These are phyloP conservation scores for Megalops atlanticus DNA, from an alignment of 2,113 vertebrate genomes.

Conservation along the genomic window DNA sequence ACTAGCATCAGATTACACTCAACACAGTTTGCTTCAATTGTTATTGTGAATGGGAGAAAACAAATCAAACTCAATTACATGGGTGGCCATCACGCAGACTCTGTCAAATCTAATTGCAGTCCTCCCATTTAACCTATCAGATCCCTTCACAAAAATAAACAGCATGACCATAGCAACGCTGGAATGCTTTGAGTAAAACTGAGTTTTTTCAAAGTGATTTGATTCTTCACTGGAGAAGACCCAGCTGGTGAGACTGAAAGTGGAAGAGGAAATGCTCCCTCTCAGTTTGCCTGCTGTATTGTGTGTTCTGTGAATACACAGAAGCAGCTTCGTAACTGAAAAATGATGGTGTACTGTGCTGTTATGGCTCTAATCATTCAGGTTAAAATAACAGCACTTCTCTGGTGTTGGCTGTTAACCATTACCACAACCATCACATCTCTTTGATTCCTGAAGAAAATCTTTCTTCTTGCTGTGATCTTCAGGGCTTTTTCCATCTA, in stretches of 20 bases:
- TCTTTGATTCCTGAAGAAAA: too few species aligned
- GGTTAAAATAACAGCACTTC: too few species aligned
- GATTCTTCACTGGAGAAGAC: not conserved
- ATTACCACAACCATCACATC: too few species aligned
- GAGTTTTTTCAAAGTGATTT: not conserved
- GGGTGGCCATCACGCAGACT: not conserved
- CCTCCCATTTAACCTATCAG: not conserved
- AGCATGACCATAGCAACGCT: not conserved
- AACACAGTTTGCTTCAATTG: constrained; percentile 17
- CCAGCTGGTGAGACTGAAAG: not conserved
- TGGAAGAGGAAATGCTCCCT: not conserved
- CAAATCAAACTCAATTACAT: constrained; percentile 16
- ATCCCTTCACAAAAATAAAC: not conserved
- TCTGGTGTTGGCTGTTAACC: too few species aligned
- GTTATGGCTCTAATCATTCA: too few species aligned
- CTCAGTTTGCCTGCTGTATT: too few species aligned
- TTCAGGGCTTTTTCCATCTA: too few species aligned
- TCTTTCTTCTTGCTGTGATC: too few species aligned
- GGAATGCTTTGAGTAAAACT: not conserved
- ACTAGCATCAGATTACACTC: constrained; percentile 13
- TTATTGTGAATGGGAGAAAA: constrained; percentile 21
- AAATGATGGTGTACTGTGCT: too few species aligned
- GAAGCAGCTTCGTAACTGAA: too few species aligned
- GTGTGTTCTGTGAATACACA: too few species aligned
- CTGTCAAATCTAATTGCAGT: not conserved